A percentile compares a stretch with the other conserved stretches of the same genome.
Evolutionary conservation across 2,888 invertebrate genomes (phyloP).

Genomic region (Sinelater perroti): DNA sequence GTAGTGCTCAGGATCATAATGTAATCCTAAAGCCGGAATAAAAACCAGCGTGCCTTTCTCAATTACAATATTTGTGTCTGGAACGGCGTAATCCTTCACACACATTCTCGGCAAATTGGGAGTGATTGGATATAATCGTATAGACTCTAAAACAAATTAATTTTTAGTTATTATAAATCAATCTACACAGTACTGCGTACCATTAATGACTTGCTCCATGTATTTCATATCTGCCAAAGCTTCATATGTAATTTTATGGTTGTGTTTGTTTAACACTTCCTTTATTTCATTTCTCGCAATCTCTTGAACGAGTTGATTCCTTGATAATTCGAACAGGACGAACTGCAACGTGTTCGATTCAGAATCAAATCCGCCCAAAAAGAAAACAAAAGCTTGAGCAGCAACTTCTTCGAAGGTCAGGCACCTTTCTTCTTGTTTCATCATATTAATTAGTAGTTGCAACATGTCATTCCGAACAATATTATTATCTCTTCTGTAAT

Average conservation of each 20-base stretch:
- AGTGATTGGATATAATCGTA: no score
- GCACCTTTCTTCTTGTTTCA: background rate
- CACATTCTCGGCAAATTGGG: no score
- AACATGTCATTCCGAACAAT: constrained; percentile 45
- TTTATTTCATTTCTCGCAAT: constrained; percentile 56
- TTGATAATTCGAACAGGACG: constrained; percentile 54
- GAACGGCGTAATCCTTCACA: no score
- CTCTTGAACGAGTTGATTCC: constrained; percentile 55
- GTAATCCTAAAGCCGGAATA: no score
- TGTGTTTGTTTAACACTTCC: constrained; percentile 34
- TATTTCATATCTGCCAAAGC: constrained; percentile 58
- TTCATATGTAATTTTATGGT: constrained; percentile 56
- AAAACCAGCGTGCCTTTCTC: no score
- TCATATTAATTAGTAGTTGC: constrained; percentile 30
- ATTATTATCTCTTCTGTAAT: constrained; percentile 46
- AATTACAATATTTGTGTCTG: no score
- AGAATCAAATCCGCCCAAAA: constrained; percentile 60
- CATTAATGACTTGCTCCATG: constrained; percentile 57
- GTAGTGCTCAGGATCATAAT: no score
- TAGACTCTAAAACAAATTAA: no score
- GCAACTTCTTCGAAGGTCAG: constrained; percentile 1
- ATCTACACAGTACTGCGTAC: no score
- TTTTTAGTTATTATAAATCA: no score
- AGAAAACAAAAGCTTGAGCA: constrained; percentile 57
- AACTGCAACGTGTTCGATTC: constrained; percentile 56